Conservation (phyloP, 2,797 vertebrate genomes). For the Otus scops region DNA sequence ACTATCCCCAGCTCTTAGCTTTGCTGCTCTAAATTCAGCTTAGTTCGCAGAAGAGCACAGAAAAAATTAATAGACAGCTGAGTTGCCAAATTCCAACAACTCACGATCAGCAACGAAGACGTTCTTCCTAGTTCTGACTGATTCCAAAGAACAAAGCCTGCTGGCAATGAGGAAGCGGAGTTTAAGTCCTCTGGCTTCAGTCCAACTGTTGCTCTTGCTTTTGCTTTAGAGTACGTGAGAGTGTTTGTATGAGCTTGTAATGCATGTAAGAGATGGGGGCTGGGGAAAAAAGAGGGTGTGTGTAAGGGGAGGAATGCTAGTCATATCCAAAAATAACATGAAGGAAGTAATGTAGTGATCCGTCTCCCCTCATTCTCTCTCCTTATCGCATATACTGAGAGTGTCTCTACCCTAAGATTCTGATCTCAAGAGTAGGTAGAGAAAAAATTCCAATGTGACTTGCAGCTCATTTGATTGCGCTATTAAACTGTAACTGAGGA, state of each 20-base stretch:
- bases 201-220: slow-evolving; percentile 52
- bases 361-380: slow-evolving; percentile 31
- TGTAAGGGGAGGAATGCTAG: slow-evolving; percentile 68
- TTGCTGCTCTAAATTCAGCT: slow-evolving; percentile 3
- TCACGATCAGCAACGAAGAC: slow-evolving; percentile 15
- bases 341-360: slow-evolving; percentile 1
- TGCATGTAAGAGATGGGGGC: slow-evolving; percentile 40
- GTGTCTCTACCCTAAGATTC: not conserved
- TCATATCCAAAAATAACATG: slow-evolving; percentile 74
- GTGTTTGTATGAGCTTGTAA: slow-evolving; percentile 48
- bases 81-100: slow-evolving; percentile 45
- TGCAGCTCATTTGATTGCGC: not conserved
- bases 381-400: not conserved
- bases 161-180: slow-evolving; percentile 56
- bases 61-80: not conserved
- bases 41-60: not conserved
- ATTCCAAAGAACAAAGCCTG: slow-evolving; percentile 72
- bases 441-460: not conserved
- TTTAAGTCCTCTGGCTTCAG: slow-evolving; percentile 57
- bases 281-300: slow-evolving; percentile 71
- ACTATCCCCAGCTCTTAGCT: not conserved
- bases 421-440: not conserved
- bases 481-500: not conserved
- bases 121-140: slow-evolving; percentile 31
- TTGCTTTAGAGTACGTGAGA: slow-evolving; percentile 43